Base-by-base conservation (phyloP, 35 echinoderm and acorn worm species). In the Patiria miniata region DNA sequence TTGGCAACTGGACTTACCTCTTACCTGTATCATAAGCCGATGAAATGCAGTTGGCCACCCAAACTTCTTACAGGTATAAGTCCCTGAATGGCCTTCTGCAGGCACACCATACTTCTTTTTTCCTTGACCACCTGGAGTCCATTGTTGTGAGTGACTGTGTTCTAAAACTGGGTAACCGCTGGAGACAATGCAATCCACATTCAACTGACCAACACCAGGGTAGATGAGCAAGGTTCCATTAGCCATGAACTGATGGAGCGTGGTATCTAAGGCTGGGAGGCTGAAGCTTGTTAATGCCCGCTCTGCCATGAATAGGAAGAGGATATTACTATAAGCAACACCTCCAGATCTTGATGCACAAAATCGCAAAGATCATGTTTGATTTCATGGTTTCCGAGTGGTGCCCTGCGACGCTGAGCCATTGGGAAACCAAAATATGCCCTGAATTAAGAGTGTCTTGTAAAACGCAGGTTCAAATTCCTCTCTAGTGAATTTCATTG, bases 191-290 rank as follows among this genome's bases (percentile, higher is more conserved):
- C 61, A 69, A 22, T 34, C 2, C 12, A 69, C 28, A 0, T 2
- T 36, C 9, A 69, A 23, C 7, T 36, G 19, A 69, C 61, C 61
- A 30, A 69, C 34, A 34, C 61, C 19, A 23, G 61, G 61, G 61
- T 69, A 69, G 61, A 69, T 34, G 14, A 69, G 61, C 23, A 69
- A 23, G 34, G 61, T 69, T 26, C 61, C 61, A 8, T 69, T 69
- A 36, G 61, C 61, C 2, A 32, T 12, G 61, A 32, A 69, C 61
- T 69, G 61, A 29, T 69, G 34, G 29, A 26, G 65, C 65, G 29
- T 73, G 1, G 7, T 36, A 0, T 7, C 1, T 23, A 73, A 7
- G 34, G 14, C 21, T 22, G 65, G 29, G 4, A 73, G 14, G 65
- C 14, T 30, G 65, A 73, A 73, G 34, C 65, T 30, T 0, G 8